These are phyloP conservation scores for Perca fluviatilis DNA, from an alignment of 2,113 vertebrate genomes.

Conservation along the genomic window DNA sequence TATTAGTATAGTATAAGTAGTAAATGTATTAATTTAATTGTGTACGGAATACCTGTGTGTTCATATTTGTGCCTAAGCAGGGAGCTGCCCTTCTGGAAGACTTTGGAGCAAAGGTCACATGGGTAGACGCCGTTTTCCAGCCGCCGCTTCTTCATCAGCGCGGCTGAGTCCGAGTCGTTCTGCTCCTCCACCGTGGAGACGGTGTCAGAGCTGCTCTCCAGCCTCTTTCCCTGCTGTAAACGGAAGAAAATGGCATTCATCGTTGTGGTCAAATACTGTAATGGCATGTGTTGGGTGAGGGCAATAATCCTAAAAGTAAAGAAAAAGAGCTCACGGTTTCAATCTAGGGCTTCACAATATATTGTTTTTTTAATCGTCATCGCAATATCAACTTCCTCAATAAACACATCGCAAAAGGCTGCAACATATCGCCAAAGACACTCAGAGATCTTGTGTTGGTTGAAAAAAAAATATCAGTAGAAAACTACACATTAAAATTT, in stretches of 20 bases:
- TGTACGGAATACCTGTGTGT: constrained; percentile 91
- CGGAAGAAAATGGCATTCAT: not conserved
- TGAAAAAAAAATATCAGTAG: too few relatives aligned
- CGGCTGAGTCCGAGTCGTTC: constrained; percentile 89
- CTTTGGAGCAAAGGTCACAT: constrained; percentile 98
- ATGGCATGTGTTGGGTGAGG: not conserved
- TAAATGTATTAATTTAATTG: not conserved
- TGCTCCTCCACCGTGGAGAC: constrained; percentile 90
- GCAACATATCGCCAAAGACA: too few relatives aligned
- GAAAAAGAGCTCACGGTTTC: not conserved
- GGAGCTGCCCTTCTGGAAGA: constrained; percentile 99
- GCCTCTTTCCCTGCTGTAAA: constrained; percentile 85
- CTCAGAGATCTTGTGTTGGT: too few relatives aligned
- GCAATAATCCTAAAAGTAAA: too few relatives aligned
- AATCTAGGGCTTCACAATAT: not conserved
- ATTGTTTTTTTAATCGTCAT: too few relatives aligned
- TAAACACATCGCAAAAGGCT: too few relatives aligned
- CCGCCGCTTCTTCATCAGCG: constrained; percentile 90
- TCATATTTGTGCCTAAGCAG: constrained; percentile 98
- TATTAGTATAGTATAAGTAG: not conserved
- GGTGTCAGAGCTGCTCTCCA: constrained; percentile 89
- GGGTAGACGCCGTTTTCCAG: constrained; percentile 94
- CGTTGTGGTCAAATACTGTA: not conserved
- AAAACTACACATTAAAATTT: too few relatives aligned
- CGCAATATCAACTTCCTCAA: too few relatives aligned